These are phyloP conservation scores for Eonycteris spelaea DNA, from an alignment of 2,113 vertebrate species.

Conservation along the genomic window DNA sequence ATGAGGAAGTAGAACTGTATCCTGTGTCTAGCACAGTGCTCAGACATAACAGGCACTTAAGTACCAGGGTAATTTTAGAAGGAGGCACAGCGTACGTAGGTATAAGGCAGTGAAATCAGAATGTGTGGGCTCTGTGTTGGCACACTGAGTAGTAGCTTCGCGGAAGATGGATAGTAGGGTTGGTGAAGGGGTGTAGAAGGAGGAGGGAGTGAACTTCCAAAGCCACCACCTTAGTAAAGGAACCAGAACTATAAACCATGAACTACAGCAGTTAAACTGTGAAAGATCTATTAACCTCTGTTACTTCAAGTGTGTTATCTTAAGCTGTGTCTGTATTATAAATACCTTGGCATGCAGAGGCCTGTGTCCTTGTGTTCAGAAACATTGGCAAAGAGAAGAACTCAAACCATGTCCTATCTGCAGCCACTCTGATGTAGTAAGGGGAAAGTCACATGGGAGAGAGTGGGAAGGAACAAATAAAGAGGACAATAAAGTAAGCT, in stretches of 20 bases:
- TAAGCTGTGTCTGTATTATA: neutral
- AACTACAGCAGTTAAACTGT: neutral
- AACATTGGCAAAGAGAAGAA: neutral
- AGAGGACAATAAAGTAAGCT: neutral
- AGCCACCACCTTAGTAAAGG: neutral
- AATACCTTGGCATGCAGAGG: neutral
- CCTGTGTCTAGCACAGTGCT: neutral
- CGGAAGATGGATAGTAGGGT: neutral
- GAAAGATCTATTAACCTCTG: neutral
- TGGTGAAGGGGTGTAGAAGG: neutral
- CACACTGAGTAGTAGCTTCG: neutral
- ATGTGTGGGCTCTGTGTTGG: neutral
- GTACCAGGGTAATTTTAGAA: neutral
- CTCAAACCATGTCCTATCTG: neutral
- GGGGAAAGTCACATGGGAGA: neutral
- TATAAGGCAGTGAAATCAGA: neutral
- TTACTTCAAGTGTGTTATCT: neutral
- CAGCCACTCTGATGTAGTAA: neutral
- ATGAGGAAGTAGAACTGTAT: neutral
- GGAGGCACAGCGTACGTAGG: neutral
- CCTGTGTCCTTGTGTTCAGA: neutral
- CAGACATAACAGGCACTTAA: neutral
- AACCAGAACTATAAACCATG: neutral
- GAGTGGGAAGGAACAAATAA: neutral
- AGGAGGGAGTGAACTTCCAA: neutral